Percentiles rank a stretch among this genome's conserved stretches.
Evolutionary conservation across 2,797 vertebrate genomes (phyloP).

Genomic region (Morelia viridis): DNA sequence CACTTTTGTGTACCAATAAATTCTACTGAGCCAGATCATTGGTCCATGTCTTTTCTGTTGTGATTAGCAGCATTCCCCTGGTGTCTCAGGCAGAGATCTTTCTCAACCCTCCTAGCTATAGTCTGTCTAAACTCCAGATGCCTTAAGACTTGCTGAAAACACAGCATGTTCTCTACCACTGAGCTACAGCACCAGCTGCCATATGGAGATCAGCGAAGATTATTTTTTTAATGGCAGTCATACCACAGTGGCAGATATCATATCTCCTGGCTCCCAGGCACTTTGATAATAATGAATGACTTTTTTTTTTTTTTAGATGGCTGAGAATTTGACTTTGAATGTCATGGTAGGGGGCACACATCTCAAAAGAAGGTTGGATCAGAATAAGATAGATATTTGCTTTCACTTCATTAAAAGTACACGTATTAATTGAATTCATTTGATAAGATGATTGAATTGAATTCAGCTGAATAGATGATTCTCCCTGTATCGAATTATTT

Average conservation of each 20-base stretch:
- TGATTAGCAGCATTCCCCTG: not conserved
- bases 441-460: not conserved
- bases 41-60: not conserved
- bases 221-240: not conserved
- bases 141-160: not conserved
- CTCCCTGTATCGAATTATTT: not conserved
- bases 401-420: not conserved
- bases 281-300: not conserved
- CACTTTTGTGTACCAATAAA: slow-evolving; percentile 12
- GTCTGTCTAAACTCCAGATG: not conserved
- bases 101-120: not conserved
- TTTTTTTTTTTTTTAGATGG: not conserved
- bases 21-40: not conserved
- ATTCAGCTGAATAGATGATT: not conserved
- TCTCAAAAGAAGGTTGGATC: not conserved
- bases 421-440: not conserved
- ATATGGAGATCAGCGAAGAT: not conserved
- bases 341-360: not conserved
- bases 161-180: not conserved
- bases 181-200: not conserved
- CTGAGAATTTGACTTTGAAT: not conserved
- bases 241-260: not conserved
- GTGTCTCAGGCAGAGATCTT: not conserved
- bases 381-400: not conserved
- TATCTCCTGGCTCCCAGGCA: not conserved